Evolutionary conservation across 2,888 invertebrate genomes (phyloP).

Genomic region (Odontocolon sp.): DNA sequence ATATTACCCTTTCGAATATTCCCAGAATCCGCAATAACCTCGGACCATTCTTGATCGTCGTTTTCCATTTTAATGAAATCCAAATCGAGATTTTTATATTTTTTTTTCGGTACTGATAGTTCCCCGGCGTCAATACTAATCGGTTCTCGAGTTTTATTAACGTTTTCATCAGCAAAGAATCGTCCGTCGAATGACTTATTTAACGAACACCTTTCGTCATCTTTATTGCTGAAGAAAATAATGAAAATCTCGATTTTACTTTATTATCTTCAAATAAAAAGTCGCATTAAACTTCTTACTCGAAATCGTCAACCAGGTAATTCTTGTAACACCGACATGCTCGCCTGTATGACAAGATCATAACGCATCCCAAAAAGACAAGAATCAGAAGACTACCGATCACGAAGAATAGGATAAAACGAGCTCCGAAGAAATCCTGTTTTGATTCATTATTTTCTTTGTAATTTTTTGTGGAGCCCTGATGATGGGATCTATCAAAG

Average conservation of each 20-base stretch:
- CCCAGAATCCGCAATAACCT: not conserved
- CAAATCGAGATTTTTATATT: slow-evolving; percentile 7
- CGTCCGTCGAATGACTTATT: not conserved
- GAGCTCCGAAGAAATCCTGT: slow-evolving; percentile 17
- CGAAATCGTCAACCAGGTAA: slow-evolving; percentile 11
- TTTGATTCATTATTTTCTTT: not conserved
- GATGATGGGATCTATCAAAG: slow-evolving; percentile 18
- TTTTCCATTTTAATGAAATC: slow-evolving; percentile 18
- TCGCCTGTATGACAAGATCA: slow-evolving; percentile 44
- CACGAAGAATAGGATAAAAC: slow-evolving; percentile 26
- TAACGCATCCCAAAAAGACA: slow-evolving; percentile 34
- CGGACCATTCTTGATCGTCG: not conserved
- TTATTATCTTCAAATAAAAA: not conserved
- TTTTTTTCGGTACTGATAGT: not conserved
- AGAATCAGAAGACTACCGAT: slow-evolving; percentile 37
- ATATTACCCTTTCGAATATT: not conserved
- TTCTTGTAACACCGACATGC: slow-evolving; percentile 47
- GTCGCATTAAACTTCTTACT: slow-evolving; percentile 37
- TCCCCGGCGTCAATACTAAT: not conserved
- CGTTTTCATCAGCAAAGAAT: too few relatives aligned
- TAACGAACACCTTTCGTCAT: not conserved
- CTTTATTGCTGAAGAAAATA: not conserved
- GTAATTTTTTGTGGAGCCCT: not conserved
- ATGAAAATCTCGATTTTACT: not conserved
- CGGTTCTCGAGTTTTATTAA: not conserved